These are phyloP conservation scores for Gallinago nigripennis DNA, from an alignment of 2,797 vertebrate species.

Conservation along the genomic window DNA sequence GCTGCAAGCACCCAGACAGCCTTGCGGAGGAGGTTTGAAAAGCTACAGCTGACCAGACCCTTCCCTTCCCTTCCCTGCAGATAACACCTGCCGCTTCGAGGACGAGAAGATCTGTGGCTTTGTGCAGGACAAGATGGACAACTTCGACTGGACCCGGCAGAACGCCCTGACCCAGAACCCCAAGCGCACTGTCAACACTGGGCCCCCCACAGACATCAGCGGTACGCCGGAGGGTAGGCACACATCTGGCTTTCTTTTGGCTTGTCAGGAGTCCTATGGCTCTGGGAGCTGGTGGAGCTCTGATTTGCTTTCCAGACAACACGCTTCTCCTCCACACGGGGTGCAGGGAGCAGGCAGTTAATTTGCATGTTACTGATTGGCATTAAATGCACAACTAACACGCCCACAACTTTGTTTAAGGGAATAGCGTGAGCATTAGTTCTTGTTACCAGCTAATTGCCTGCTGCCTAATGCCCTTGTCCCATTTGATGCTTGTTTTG, in stretches of 20 bases:
- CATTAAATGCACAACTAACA: constrained; percentile 65
- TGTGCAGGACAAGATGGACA: constrained; percentile 90
- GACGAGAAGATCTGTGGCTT: constrained; percentile 94
- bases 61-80: constrained; percentile 35
- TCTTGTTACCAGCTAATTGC: constrained; percentile 63
- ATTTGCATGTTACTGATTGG: constrained; percentile 60
- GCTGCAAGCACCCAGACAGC: neutral
- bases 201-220: constrained; percentile 91
- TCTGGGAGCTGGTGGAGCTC: neutral
- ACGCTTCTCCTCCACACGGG: neutral
- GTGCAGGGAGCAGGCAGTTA: constrained; percentile 23
- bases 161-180: constrained; percentile 92
- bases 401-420: constrained; percentile 43
- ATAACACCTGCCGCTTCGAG: constrained; percentile 91
- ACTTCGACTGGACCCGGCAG: constrained; percentile 95
- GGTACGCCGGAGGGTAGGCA: constrained; percentile 88
- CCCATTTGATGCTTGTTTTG: constrained; percentile 34
- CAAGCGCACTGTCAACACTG: constrained; percentile 92
- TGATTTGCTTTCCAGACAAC: constrained; percentile 6
- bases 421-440: constrained; percentile 42
- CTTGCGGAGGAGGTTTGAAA: neutral
- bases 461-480: constrained; percentile 49
- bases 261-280: neutral
- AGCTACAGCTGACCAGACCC: neutral
- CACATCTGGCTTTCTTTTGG: neutral